These are phyloP conservation scores for Aphrophora alni DNA, from an alignment of 2,888 invertebrate genomes.

Conservation along the genomic window DNA sequence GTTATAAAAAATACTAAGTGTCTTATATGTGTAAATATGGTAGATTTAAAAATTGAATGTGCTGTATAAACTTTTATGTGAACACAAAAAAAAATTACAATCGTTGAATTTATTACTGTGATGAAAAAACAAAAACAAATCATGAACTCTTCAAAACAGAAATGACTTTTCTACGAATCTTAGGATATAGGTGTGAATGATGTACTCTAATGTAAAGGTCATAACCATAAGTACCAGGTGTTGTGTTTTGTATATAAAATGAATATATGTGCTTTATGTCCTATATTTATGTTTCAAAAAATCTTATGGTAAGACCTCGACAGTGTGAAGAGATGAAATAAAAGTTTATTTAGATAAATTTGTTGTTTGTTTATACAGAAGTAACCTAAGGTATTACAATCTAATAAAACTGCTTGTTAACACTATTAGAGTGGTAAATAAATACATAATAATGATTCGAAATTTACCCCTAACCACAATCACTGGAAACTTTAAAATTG, in stretches of 20 bases:
- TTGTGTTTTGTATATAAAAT: conserved; percentile 32
- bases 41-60: conserved; percentile 24
- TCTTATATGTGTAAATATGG: conserved; percentile 40
- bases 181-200: conserved; percentile 30
- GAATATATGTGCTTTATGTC: conserved; percentile 37
- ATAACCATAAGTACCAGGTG: neutral
- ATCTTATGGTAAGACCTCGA: conserved; percentile 11
- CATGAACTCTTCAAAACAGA: conserved; percentile 23
- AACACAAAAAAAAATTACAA: neutral
- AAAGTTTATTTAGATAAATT: conserved; percentile 40
- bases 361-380: no score
- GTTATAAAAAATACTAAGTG: conserved; percentile 38
- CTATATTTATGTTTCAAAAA: conserved; percentile 25
- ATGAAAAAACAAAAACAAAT: neutral
- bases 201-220: conserved; percentile 3
- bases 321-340: conserved; percentile 36
- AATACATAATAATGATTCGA: no score
- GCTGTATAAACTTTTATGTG: neutral
- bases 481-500: no score
- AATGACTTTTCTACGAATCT: conserved; percentile 39
- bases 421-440: no score
- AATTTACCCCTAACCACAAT: no score
- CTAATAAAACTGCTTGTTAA: no score
- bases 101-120: neutral
- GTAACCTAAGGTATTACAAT: no score